A percentile compares a stretch with the other conserved stretches of the same genome.
These are phyloP conservation scores for Puffinus mauretanicus DNA, from an alignment of 2,113 vertebrate species.

Conservation along the genomic window DNA sequence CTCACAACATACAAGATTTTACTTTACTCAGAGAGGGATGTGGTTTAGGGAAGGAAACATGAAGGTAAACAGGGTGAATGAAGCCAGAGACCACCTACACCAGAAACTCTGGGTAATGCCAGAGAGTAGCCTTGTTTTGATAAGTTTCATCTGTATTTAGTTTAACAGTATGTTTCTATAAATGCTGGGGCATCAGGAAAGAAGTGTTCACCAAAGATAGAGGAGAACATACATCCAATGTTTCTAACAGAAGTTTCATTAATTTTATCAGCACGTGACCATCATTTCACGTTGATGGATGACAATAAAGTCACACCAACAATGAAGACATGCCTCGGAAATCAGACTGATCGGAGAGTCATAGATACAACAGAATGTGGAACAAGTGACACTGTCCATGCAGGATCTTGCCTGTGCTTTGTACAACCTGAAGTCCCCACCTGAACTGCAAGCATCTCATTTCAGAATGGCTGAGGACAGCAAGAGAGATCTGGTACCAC, in stretches of 20 bases:
- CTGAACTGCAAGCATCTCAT: not conserved
- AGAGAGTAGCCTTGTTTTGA: not conserved
- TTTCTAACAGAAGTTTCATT: not conserved
- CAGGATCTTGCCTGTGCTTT: not conserved
- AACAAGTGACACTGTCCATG: not conserved
- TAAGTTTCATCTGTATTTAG: not conserved
- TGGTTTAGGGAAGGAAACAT: not conserved
- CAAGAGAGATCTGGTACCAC: not conserved
- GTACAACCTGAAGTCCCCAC: not conserved
- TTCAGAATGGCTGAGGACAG: not conserved
- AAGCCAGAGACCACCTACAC: not conserved
- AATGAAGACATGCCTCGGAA: not conserved
- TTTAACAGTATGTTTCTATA: not conserved
- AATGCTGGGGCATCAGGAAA: not conserved
- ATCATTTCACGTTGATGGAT: not conserved
- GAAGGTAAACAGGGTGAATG: not conserved
- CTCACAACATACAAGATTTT: not conserved
- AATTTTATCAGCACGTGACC: not conserved
- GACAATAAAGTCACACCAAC: not conserved
- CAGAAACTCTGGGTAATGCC: not conserved
- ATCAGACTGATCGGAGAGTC: not conserved
- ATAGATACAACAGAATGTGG: fast-evolving
- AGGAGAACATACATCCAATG: not conserved
- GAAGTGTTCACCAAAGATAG: not conserved
- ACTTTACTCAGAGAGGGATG: not conserved